Conservation (phyloP, 1,140 invertebrate genomes). For the Euura lappo region DNA sequence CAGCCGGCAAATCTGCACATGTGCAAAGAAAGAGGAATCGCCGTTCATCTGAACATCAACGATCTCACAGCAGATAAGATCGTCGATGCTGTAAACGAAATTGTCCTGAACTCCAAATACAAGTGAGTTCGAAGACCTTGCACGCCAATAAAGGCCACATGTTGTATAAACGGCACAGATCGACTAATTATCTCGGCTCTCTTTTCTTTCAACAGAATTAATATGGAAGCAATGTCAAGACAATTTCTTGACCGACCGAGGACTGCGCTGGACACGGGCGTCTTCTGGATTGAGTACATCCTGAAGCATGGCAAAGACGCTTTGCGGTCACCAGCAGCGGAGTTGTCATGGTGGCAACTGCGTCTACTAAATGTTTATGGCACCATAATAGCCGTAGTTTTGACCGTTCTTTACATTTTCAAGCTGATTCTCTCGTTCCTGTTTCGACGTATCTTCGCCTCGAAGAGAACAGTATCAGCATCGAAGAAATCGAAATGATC, state of each 20-base stretch:
- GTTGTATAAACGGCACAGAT: too few relatives aligned
- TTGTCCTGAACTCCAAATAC: slow-evolving; percentile 32
- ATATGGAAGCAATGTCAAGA: not conserved
- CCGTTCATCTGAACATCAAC: slow-evolving; percentile 34
- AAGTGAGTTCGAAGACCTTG: slow-evolving; percentile 23
- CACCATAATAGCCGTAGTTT: slow-evolving; percentile 26
- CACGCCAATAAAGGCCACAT: too few relatives aligned
- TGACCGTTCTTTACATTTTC: slow-evolving; percentile 9
- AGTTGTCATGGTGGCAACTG: too few relatives aligned
- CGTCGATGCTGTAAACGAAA: slow-evolving; percentile 26
- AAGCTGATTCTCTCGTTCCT: too few relatives aligned
- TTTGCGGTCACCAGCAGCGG: slow-evolving; percentile 44
- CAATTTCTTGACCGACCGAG: slow-evolving; percentile 64
- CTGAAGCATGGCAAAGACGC: slow-evolving; percentile 34
- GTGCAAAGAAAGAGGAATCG: slow-evolving; percentile 45
- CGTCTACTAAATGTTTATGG: slow-evolving; percentile 47
- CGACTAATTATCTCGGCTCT: not conserved
- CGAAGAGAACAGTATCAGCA: too few relatives aligned
- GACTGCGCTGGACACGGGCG: slow-evolving; percentile 60
- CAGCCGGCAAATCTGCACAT: slow-evolving; percentile 60
- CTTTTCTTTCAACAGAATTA: not conserved
- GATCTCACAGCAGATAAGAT: slow-evolving; percentile 34
- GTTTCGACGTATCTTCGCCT: too few relatives aligned
- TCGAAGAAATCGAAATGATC: too few relatives aligned
- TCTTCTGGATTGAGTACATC: slow-evolving; percentile 71